A percentile compares a stretch with the other conserved stretches of the same genome.
These are phyloP conservation scores for Miniopterus natalensis DNA, from an alignment of 2,113 vertebrate species.

Conservation along the genomic window DNA sequence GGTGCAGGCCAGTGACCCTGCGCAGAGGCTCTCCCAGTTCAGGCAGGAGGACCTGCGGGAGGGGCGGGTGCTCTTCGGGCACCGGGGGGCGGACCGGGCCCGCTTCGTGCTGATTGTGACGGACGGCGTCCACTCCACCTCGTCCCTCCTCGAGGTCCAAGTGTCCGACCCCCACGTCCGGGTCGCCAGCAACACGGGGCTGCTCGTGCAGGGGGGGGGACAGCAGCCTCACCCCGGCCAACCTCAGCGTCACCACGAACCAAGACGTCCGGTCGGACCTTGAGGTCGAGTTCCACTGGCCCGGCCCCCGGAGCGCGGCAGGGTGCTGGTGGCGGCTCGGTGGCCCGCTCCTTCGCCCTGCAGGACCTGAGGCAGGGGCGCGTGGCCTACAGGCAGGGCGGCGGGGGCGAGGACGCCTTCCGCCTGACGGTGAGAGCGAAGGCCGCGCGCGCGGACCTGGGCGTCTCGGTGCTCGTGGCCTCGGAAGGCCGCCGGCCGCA, in stretches of 20 bases:
- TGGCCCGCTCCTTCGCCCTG: constrained; percentile 89
- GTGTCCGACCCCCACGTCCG: constrained; percentile 91
- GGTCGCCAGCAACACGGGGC: constrained; percentile 91
- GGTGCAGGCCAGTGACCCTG: constrained; percentile 90
- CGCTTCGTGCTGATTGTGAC: constrained; percentile 95
- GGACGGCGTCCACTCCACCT: constrained; percentile 92
- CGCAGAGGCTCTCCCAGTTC: constrained; percentile 92
- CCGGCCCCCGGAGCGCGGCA: constrained; percentile 88
- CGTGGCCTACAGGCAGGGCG: constrained; percentile 68
- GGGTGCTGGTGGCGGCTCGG: constrained; percentile 85
- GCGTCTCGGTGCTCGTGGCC: constrained; percentile 89
- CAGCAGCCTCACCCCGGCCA: constrained; percentile 86
- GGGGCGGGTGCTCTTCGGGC: constrained; percentile 91
- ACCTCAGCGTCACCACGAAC: constrained; percentile 92
- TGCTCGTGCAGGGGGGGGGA: constrained; percentile 92
- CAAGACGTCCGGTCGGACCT: constrained; percentile 90
- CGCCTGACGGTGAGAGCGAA: constrained; percentile 89
- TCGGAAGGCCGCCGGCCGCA: constrained; percentile 91
- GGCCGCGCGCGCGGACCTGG: constrained; percentile 82
- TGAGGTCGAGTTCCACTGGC: constrained; percentile 87
- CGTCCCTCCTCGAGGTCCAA: constrained; percentile 92
- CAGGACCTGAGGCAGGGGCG: constrained; percentile 88
- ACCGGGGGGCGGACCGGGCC: constrained; percentile 89
- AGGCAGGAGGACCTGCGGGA: constrained; percentile 91
- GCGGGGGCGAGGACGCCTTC: constrained; percentile 91